Evolutionary conservation across 2,797 vertebrate species (phyloP).

Genomic region (Zalophus californianus): DNA sequence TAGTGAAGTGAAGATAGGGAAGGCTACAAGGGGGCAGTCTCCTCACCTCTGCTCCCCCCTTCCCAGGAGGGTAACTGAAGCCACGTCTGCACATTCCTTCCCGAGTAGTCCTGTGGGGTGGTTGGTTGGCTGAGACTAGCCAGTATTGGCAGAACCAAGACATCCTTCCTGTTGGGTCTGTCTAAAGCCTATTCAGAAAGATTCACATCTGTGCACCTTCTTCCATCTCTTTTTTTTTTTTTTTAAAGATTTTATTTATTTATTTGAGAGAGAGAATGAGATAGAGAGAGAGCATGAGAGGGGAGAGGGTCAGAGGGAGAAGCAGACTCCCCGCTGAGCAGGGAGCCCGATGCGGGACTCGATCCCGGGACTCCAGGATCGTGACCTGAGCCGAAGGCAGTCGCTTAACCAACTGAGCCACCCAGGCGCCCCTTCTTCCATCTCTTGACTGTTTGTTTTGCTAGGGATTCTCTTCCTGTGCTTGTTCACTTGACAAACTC

Average conservation of each 20-base stretch:
- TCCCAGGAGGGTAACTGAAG: background rate
- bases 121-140: background rate
- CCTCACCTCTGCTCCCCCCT: background rate
- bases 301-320: too few relatives aligned
- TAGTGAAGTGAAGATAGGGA: background rate
- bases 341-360: too few relatives aligned
- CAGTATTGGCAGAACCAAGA: background rate
- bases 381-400: too few relatives aligned
- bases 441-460: background rate
- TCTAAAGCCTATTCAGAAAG: background rate
- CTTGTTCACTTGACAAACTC: background rate
- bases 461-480: background rate
- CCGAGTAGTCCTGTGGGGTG: background rate
- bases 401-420: too few relatives aligned
- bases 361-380: too few relatives aligned
- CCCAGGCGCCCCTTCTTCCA: background rate
- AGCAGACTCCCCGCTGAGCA: too few relatives aligned
- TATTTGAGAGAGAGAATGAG: too few relatives aligned
- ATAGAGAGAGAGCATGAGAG: too few relatives aligned
- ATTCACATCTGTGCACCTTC: background rate
- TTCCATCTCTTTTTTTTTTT: background rate
- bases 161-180: background rate
- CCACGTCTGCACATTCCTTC: background rate
- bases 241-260: too few relatives aligned
- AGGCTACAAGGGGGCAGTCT: background rate